Percentiles rank a stretch among this genome's conserved stretches.
Evolutionary conservation across 2,888 invertebrate genomes (phyloP).

Genomic region (Folsomia manolachei): DNA sequence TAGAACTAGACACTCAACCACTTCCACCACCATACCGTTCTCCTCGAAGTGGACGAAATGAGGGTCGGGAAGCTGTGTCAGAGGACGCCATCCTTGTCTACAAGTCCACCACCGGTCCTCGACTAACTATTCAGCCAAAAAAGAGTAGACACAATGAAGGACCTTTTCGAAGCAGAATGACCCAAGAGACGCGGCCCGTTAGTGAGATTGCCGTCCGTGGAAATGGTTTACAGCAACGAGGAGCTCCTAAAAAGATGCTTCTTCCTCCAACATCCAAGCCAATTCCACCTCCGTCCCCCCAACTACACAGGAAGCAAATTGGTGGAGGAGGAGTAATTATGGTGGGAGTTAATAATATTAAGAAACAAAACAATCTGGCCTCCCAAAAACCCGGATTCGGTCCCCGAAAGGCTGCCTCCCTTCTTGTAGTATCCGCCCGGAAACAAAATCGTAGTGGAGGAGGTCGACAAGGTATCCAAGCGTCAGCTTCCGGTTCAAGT

Average conservation of each 20-base stretch:
- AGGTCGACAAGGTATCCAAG: constrained; percentile 13
- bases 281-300: background rate
- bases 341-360: background rate
- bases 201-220: background rate
- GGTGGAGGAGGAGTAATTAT: background rate
- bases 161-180: background rate
- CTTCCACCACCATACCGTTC: no score
- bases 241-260: background rate
- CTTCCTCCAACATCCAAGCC: no score
- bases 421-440: background rate
- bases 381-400: no score
- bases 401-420: background rate
- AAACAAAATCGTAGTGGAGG: constrained; percentile 9
- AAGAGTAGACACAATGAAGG: background rate
- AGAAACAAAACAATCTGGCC: no score
- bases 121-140: constrained; percentile 25
- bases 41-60: background rate
- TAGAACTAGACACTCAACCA: background rate
- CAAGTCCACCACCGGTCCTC: constrained; percentile 25
- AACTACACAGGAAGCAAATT: background rate
- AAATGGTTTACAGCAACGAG: background rate
- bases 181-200: background rate
- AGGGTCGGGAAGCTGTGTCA: background rate
- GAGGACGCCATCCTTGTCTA: constrained; percentile 25
- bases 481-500: constrained; percentile 11